Percentiles rank a stretch among this genome's conserved stretches.
Evolutionary conservation across 1,140 invertebrate species (phyloP).

Genomic region (Drosophila rhopaloa): DNA sequence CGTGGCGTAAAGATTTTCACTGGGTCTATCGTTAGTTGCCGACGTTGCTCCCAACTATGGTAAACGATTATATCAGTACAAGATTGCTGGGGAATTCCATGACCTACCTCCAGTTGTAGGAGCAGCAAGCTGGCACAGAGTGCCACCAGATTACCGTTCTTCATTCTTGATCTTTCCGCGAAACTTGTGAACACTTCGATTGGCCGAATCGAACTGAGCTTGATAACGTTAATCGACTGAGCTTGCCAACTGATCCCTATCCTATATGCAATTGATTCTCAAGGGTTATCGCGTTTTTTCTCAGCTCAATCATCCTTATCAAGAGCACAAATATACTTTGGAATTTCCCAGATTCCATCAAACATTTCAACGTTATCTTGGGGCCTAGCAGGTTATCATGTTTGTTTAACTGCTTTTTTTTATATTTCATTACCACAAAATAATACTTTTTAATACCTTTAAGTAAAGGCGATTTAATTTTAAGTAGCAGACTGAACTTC

Average conservation of each 20-base stretch:
- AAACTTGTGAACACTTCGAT: slow-evolving; percentile 11
- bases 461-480: too few species aligned
- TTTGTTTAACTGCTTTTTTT: too few species aligned
- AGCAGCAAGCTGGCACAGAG: slow-evolving; percentile 39
- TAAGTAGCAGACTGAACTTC: too few species aligned
- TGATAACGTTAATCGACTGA: not conserved
- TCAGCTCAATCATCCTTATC: not conserved
- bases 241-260: not conserved
- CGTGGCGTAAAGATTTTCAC: slow-evolving; percentile 10
- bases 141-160: slow-evolving; percentile 1
- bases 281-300: slow-evolving; percentile 12
- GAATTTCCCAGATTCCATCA: too few species aligned
- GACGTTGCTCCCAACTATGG: slow-evolving; percentile 11
- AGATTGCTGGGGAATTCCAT: not conserved
- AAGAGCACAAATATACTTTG: not conserved
- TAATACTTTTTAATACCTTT: too few species aligned
- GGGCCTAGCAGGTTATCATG: too few species aligned
- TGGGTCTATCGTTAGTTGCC: slow-evolving; percentile 5
- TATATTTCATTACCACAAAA: too few species aligned
- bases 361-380: too few species aligned
- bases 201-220: slow-evolving; percentile 7
- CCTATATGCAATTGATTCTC: too few species aligned
- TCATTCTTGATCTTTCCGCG: slow-evolving; percentile 16
- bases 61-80: not conserved
- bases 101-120: slow-evolving; percentile 53